Conservation (phyloP, 2,113 vertebrate species). For the Tichodroma muraria region DNA sequence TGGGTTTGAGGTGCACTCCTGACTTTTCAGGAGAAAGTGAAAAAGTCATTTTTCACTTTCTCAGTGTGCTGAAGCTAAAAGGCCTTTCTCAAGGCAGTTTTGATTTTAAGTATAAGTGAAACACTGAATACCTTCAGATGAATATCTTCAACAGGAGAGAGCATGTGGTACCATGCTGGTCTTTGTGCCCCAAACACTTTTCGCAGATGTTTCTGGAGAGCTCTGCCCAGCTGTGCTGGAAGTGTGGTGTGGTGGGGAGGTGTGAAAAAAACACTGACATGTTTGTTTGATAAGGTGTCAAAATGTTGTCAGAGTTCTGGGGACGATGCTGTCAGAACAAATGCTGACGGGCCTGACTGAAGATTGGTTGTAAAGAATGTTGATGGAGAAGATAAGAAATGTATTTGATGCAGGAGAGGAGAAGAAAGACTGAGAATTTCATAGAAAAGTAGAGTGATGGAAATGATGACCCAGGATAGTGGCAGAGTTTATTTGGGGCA, state of each 20-base stretch:
- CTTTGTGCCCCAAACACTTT: background rate
- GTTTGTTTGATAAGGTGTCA: background rate
- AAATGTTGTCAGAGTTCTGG: background rate
- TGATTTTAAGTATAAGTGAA: background rate
- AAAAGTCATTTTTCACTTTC: background rate
- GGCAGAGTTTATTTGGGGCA: background rate
- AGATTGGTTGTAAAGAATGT: background rate
- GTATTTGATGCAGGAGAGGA: background rate
- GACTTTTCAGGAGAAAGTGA: no score
- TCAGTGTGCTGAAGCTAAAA: background rate
- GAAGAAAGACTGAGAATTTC: background rate
- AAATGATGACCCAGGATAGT: background rate
- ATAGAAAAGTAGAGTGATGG: background rate
- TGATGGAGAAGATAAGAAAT: background rate
- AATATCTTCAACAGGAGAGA: background rate
- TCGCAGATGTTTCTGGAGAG: background rate
- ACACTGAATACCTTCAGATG: accelerated
- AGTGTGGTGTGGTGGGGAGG: background rate
- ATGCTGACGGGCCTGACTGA: background rate
- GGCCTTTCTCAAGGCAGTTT: background rate
- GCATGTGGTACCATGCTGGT: background rate
- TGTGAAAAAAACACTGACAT: background rate
- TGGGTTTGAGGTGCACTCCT: background rate
- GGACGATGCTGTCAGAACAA: background rate
- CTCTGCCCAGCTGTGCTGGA: background rate